These are phyloP conservation scores for Meloidogyne chitwoodi DNA, from an alignment of 1,140 invertebrate species.

Conservation along the genomic window DNA sequence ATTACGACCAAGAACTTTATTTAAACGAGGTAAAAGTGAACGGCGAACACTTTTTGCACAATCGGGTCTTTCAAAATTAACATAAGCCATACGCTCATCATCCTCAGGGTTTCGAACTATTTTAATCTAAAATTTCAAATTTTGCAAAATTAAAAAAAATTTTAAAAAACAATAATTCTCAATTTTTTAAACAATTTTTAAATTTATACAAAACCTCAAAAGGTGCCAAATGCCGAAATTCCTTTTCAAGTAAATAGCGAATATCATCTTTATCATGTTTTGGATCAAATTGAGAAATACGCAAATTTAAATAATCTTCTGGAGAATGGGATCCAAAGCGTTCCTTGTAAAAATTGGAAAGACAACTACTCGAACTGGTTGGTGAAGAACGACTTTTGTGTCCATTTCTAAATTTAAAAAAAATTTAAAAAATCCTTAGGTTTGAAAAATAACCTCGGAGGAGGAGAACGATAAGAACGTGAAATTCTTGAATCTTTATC, in stretches of 20 bases:
- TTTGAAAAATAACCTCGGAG: conserved; percentile 5
- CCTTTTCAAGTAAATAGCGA: conserved; percentile 33
- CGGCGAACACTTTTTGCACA: conserved; percentile 44
- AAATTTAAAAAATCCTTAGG: background rate
- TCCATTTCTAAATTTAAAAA: conserved; percentile 10
- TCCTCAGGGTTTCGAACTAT: conserved; percentile 49
- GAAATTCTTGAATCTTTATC: conserved; percentile 12
- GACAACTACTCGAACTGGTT: conserved; percentile 15
- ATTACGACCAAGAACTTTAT: conserved; percentile 32
- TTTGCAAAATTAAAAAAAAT: background rate
- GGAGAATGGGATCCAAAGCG: conserved; percentile 48
- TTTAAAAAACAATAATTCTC: background rate
- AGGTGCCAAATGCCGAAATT: conserved; percentile 39
- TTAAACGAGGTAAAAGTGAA: conserved; percentile 28
- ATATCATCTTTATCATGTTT: conserved; percentile 45
- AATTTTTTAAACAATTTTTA: background rate
- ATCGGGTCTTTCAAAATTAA: conserved; percentile 41
- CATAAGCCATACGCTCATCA: conserved; percentile 47
- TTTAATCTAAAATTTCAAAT: conserved; percentile 44
- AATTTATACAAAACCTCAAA: conserved; percentile 41
- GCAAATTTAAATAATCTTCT: conserved; percentile 48
- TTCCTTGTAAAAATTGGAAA: conserved; percentile 45
- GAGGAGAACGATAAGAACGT: conserved; percentile 17
- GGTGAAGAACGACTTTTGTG: conserved; percentile 14
- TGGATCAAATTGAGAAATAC: conserved; percentile 37